Percentiles rank a stretch among this genome's conserved stretches.
Evolutionary conservation across 2,113 vertebrate species (phyloP).

Genomic region (Catagonus wagneri): DNA sequence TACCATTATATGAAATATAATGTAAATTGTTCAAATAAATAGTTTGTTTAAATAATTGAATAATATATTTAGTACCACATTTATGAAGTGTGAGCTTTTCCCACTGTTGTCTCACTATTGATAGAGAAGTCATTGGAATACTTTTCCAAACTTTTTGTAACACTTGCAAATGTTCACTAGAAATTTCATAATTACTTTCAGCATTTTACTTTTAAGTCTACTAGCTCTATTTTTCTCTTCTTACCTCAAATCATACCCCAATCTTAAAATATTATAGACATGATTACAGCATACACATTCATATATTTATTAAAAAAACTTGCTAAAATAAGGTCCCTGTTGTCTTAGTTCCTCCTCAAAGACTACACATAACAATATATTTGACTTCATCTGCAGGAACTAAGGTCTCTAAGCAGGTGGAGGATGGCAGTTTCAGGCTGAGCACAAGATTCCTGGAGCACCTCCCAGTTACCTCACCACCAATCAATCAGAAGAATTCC

Average conservation of each 20-base stretch:
- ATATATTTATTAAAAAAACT: slow-evolving; percentile 39
- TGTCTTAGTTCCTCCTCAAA: no score
- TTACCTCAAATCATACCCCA: not conserved
- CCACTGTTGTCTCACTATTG: not conserved
- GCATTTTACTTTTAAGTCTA: slow-evolving; percentile 27
- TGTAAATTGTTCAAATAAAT: slow-evolving; percentile 9
- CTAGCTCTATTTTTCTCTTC: not conserved
- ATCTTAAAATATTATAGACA: slow-evolving; percentile 17
- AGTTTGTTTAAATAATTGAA: slow-evolving; percentile 33
- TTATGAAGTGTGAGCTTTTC: not conserved
- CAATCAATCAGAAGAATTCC: no score
- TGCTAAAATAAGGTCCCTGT: not conserved
- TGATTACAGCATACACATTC: not conserved
- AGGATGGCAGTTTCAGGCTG: no score
- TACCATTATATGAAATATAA: slow-evolving; percentile 34
- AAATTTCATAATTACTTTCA: not conserved
- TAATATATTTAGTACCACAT: not conserved
- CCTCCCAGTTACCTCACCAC: no score
- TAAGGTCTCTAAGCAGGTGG: no score
- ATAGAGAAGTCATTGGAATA: not conserved
- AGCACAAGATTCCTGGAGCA: no score
- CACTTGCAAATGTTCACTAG: slow-evolving; percentile 28
- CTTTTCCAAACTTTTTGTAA: not conserved
- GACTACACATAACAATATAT: no score
- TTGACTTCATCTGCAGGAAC: no score